Evolutionary conservation across 2,888 invertebrate species (phyloP).

Genomic region (Theretra japonica): DNA sequence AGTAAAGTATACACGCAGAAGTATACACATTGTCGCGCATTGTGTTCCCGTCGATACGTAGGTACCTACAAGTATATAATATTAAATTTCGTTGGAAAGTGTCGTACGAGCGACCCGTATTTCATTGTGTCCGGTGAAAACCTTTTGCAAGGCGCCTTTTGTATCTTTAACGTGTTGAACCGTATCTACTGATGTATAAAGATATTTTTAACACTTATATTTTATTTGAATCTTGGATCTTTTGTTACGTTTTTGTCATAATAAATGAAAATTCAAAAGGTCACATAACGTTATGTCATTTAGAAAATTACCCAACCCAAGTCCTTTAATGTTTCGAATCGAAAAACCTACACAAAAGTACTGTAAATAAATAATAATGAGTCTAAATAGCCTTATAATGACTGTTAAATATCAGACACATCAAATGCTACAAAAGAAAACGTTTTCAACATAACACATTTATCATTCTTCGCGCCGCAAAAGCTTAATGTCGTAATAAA

Average conservation of each 20-base stretch:
- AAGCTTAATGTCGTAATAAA: background rate
- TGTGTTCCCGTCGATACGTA: background rate
- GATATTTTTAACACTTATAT: background rate
- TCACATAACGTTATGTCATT: no score
- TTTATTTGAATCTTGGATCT: background rate
- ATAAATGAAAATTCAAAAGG: no score
- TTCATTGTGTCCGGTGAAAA: background rate
- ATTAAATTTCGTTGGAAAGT: background rate
- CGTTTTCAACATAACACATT: background rate
- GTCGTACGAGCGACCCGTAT: background rate
- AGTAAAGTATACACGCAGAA: background rate
- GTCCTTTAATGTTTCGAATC: no score
- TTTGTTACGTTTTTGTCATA: background rate
- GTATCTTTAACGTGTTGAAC: background rate
- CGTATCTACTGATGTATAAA: background rate
- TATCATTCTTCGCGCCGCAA: background rate
- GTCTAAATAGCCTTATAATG: background rate
- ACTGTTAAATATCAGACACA: background rate
- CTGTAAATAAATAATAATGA: no score
- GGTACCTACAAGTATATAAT: no score
- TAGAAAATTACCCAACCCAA: no score
- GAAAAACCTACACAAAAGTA: no score
- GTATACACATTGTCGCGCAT: background rate
- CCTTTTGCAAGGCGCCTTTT: background rate
- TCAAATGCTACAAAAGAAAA: background rate